Evolutionary conservation across 2,888 invertebrate species (phyloP), one percentile per base, ranked within the genome.

Genomic region (Dermolepida albohirtum): DNA sequence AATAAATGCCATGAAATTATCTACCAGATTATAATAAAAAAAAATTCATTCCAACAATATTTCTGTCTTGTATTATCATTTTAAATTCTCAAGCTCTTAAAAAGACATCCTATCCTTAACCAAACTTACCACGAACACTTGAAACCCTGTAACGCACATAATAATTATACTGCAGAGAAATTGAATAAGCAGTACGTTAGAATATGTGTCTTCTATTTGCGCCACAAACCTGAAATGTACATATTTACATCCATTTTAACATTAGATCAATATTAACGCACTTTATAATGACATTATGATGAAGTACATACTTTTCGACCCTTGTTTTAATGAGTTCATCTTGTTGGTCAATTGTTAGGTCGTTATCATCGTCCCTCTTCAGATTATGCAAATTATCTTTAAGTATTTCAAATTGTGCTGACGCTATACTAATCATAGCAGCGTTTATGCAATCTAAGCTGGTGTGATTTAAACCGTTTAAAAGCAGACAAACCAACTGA

Each of bases 81-180:
- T n/a, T n/a, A n/a, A n/a, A n/a, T n/a, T n/a, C n/a, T n/a, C n/a
- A n/a, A n/a, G n/a, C n/a, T n/a, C n/a, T n/a, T n/a, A n/a, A n/a
- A n/a, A n/a, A n/a, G n/a, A n/a, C n/a, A n/a, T n/a, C n/a, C n/a
- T n/a, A n/a, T n/a, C n/a, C n/a, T 22, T 22, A 22, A 2, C 22
- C 27, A 59, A 47, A 67, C 68, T 72, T 70, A 75, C 75, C 51
- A 74, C 72, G 52, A 75, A 69, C 34, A 75, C 70, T 68, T 74
- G 73, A 64, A 74, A 75, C 40, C 74, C 75, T 16, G 74, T 74
- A 39, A 76, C 71, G 50, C 76, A 76, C 12, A 76, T 72, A 4
- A 73, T 72, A 10, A 75, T 68, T 41, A 68, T 70, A 65, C 76
- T 76, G 11, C 73, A 72, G 6, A 74, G 67, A 51, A 74, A 75